Conservation (phyloP, 2,888 invertebrate genomes). For the Drosophila meridionalis region DNA sequence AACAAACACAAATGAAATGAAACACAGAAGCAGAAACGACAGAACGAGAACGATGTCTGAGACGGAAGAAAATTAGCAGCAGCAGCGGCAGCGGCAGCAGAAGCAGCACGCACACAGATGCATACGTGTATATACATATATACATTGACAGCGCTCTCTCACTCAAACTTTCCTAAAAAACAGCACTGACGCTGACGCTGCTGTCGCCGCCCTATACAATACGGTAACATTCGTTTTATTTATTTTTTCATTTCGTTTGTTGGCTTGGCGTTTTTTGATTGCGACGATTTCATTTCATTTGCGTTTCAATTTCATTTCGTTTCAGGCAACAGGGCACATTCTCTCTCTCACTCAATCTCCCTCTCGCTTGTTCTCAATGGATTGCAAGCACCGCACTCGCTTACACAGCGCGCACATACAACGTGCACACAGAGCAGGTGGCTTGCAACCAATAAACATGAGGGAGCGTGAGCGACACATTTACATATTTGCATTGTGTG, state of each 20-base stretch:
- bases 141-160: constrained; percentile 50
- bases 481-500: constrained; percentile 72
- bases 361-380: constrained; percentile 11
- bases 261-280: constrained; percentile 67
- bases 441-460: constrained; percentile 83
- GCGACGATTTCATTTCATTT: constrained; percentile 74
- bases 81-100: constrained; percentile 24
- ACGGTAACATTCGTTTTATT: constrained; percentile 72
- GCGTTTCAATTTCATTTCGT: constrained; percentile 81
- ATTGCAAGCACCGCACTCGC: constrained; percentile 40
- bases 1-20: constrained; percentile 70
- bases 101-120: constrained; percentile 30
- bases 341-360: constrained; percentile 22
- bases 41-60: constrained; percentile 70
- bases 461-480: constrained; percentile 67
- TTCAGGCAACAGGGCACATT: constrained; percentile 54
- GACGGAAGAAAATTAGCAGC: constrained; percentile 63
- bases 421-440: constrained; percentile 74
- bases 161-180: constrained; percentile 35
- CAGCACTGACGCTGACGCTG: constrained; percentile 31
- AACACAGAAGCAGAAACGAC: constrained; percentile 68
- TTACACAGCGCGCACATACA: constrained; percentile 47
- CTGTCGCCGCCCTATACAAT: constrained; percentile 49
- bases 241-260: constrained; percentile 80
- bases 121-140: constrained; percentile 21